Evolutionary conservation across 2,113 vertebrate species (phyloP).

Genomic region (Callipepla squamata): DNA sequence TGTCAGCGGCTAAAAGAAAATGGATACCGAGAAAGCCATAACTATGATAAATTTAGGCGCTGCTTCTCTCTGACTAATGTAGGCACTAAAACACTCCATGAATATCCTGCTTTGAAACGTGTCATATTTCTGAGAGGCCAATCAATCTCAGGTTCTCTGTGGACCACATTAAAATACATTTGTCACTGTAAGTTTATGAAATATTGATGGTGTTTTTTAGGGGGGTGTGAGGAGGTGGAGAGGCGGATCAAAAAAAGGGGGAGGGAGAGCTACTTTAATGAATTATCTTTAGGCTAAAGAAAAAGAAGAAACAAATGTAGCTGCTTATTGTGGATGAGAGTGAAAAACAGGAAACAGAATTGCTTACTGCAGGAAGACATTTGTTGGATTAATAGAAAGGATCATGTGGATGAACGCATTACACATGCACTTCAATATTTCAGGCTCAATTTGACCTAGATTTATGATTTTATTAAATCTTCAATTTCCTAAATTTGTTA

Average conservation of each 20-base stretch:
- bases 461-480: slow-evolving; percentile 47
- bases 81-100: slow-evolving; percentile 95
- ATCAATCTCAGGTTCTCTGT: slow-evolving; percentile 91
- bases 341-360: slow-evolving; percentile 32
- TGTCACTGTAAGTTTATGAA: slow-evolving; percentile 92
- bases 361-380: slow-evolving; percentile 55
- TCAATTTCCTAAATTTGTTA: slow-evolving; percentile 9
- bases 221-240: slow-evolving; percentile 79
- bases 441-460: slow-evolving; percentile 18
- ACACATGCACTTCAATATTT: neutral
- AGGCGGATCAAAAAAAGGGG: slow-evolving; percentile 78
- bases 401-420: neutral
- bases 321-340: slow-evolving; percentile 53
- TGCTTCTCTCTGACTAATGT: slow-evolving; percentile 91
- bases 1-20: slow-evolving; percentile 92
- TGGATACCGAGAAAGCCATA: slow-evolving; percentile 96
- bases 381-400: slow-evolving; percentile 37
- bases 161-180: slow-evolving; percentile 94
- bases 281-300: slow-evolving; percentile 81
- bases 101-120: slow-evolving; percentile 91
- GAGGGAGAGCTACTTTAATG: slow-evolving; percentile 78
- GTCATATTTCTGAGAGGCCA: slow-evolving; percentile 90
- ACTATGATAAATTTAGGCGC: slow-evolving; percentile 95
- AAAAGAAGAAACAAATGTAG: slow-evolving; percentile 71
- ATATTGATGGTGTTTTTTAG: slow-evolving; percentile 89